A percentile compares a stretch with the other conserved stretches of the same genome.
These are phyloP conservation scores for Nemoura dubitans DNA, from an alignment of 2,888 invertebrate species.

Conservation along the genomic window DNA sequence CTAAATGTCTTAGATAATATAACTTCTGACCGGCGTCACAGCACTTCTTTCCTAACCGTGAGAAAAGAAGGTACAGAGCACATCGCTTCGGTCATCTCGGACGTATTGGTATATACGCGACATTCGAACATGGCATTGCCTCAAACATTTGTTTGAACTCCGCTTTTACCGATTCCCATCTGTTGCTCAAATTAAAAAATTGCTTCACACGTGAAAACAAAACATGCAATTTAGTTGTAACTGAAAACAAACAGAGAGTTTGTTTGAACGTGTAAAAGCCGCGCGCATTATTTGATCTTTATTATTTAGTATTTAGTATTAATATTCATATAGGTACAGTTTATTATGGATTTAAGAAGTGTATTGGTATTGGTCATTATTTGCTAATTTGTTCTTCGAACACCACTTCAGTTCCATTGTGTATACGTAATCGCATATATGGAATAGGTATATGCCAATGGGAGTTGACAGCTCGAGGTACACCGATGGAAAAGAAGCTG, in stretches of 20 bases:
- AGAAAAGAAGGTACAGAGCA: not conserved
- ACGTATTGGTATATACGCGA: too few relatives aligned
- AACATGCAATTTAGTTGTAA: not conserved
- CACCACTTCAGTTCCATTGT: not conserved
- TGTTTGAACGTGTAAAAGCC: not conserved
- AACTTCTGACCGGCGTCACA: too few relatives aligned
- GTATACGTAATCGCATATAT: too few relatives aligned
- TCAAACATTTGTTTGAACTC: not conserved
- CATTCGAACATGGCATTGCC: not conserved
- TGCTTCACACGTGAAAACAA: constrained; percentile 1
- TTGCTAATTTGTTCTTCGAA: not conserved
- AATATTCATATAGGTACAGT: not conserved
- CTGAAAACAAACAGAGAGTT: not conserved
- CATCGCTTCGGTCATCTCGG: not conserved
- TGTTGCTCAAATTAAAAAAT: not conserved
- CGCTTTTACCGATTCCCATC: not conserved
- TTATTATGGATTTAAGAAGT: not conserved
- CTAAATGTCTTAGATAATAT: too few relatives aligned
- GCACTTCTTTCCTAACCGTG: not conserved
- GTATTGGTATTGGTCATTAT: not conserved
- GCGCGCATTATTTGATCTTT: not conserved
- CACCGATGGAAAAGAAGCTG: too few relatives aligned
- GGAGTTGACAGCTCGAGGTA: too few relatives aligned
- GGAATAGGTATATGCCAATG: too few relatives aligned
- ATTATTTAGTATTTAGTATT: not conserved